A percentile compares a stretch with the other conserved stretches of the same genome.
Conservation (phyloP, 2,888 invertebrate genomes). For the Lycophotia porphyrea region DNA sequence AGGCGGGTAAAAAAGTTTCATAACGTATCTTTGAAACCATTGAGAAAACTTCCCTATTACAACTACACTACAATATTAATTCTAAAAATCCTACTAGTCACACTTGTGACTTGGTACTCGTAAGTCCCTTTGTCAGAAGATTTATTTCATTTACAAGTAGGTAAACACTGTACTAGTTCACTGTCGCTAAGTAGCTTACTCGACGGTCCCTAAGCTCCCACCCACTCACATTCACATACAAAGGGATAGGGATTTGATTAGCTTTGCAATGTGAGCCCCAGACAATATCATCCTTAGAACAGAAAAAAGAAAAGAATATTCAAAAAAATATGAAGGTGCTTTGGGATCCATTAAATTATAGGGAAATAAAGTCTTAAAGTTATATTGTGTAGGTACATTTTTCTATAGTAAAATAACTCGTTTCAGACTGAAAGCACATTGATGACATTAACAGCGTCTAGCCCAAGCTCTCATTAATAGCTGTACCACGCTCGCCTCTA, state of each 20-base stretch:
- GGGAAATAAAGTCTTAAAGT: neutral
- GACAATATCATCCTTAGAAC: conserved; percentile 5
- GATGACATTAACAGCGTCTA: conserved; percentile 49
- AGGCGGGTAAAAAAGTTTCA: too few species aligned
- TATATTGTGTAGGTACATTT: neutral
- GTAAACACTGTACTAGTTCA: conserved; percentile 31
- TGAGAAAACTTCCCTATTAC: neutral
- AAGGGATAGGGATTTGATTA: conserved; percentile 46
- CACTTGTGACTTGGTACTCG: conserved; percentile 1
- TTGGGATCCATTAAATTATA: neutral
- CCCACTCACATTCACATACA: conserved; percentile 29
- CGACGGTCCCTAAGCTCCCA: conserved; percentile 25
- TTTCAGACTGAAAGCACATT: conserved; percentile 54
- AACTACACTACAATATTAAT: neutral
- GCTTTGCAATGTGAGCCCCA: conserved; percentile 16
- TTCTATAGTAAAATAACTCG: conserved; percentile 52
- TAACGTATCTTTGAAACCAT: neutral
- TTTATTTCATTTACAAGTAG: conserved; percentile 55
- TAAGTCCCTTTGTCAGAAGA: conserved; percentile 35
- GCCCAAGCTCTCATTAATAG: conserved; percentile 42
- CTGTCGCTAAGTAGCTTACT: conserved; percentile 49
- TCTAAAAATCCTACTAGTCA: conserved; percentile 5
- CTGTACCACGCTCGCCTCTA: conserved; percentile 55
- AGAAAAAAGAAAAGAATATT: neutral
- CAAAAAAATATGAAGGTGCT: neutral